phyloP scores from a whole-genome alignment of 2,888 invertebrate species.

The Cryptocheilus praepositus region DNA sequence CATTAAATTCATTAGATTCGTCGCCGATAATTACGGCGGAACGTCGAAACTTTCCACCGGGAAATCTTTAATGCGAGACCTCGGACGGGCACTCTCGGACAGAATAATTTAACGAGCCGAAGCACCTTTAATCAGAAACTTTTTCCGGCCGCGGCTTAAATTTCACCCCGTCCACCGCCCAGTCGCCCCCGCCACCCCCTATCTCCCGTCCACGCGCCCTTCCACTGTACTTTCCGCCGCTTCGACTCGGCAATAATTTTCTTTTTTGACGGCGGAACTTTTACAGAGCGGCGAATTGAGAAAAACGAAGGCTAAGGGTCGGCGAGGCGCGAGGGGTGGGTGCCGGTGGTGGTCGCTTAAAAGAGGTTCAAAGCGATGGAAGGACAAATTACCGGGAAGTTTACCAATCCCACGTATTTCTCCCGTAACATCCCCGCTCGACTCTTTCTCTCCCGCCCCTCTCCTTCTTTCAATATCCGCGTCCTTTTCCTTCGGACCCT shows the following conservation, averaged over 20 bases:
- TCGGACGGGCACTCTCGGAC: constrained; percentile 37
- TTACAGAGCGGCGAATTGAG: neutral
- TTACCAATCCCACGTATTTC: constrained; percentile 66
- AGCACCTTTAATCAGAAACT: constrained; percentile 61
- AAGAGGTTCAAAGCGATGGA: constrained; percentile 66
- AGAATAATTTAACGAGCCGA: constrained; percentile 58
- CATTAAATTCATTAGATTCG: constrained; percentile 28
- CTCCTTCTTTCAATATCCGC: constrained; percentile 12
- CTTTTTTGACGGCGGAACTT: constrained; percentile 21
- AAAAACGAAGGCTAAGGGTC: neutral
- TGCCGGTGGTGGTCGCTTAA: constrained; percentile 54
- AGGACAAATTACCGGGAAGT: constrained; percentile 71
- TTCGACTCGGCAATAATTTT: constrained; percentile 33
- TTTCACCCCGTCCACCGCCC: constrained; percentile 17
- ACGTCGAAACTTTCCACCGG: constrained; percentile 26
- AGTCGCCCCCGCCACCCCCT: constrained; percentile 18
- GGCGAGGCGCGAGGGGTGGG: constrained; percentile 5
- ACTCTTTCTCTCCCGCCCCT: constrained; percentile 22
- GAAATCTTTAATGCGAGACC: constrained; percentile 34
- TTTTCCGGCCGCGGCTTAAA: constrained; percentile 24
- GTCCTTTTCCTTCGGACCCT: neutral
- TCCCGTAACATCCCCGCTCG: constrained; percentile 28
- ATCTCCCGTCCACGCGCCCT: constrained; percentile 11
- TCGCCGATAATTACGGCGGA: constrained; percentile 33
- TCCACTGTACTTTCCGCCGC: constrained; percentile 1